A percentile compares a stretch with the other conserved stretches of the same genome.
These are phyloP conservation scores for Leptinotarsa defecta DNA, from an alignment of 1,140 invertebrate species.

Conservation along the genomic window DNA sequence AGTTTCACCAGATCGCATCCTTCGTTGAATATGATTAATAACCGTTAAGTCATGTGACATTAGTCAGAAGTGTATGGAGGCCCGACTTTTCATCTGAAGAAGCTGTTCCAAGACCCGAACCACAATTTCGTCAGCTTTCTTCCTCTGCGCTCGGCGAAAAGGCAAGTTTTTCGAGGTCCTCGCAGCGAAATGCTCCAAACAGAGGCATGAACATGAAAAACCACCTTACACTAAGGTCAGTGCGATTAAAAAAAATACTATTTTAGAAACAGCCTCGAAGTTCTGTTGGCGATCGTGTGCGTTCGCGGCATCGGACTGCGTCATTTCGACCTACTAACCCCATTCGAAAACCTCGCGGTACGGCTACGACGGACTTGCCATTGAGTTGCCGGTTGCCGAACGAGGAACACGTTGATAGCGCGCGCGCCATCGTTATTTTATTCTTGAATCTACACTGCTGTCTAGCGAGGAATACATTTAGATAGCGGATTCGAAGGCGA, in stretches of 20 bases:
- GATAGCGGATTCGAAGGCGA: background rate
- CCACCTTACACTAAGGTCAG: constrained; percentile 34
- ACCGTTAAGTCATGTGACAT: no score
- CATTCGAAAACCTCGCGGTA: constrained; percentile 52
- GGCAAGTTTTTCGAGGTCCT: constrained; percentile 21
- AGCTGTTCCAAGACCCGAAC: no score
- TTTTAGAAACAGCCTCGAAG: constrained; percentile 46
- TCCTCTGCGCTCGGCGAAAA: background rate
- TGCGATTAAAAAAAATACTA: constrained; percentile 37
- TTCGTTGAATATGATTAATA: no score
- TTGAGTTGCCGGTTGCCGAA: constrained; percentile 49
- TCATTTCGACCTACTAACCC: constrained; percentile 55
- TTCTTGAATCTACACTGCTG: constrained; percentile 2
- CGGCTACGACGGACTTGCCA: constrained; percentile 42
- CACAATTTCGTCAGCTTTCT: constrained; percentile 4
- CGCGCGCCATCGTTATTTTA: constrained; percentile 25
- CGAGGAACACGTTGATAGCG: constrained; percentile 20
- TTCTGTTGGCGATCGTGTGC: constrained; percentile 42
- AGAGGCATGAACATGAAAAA: constrained; percentile 26
- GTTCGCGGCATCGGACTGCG: constrained; percentile 48
- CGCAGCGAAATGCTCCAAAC: constrained; percentile 19
- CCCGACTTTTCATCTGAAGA: no score
- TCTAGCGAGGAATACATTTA: background rate
- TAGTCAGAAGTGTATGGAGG: no score
- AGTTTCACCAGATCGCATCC: no score